Evolutionary conservation across 2,888 invertebrate species (phyloP).

Genomic region (Tachystola acroxantha): DNA sequence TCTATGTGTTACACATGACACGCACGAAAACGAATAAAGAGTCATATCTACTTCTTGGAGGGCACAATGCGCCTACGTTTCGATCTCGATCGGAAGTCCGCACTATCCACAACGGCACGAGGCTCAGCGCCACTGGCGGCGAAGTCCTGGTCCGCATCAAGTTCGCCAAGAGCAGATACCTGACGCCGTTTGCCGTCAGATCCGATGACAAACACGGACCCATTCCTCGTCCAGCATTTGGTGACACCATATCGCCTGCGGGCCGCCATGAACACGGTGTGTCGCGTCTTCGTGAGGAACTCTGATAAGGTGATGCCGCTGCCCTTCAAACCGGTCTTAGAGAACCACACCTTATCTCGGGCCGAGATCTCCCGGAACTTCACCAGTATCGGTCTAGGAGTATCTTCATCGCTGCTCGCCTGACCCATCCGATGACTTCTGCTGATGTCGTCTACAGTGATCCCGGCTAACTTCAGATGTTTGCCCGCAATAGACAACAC

Average conservation of each 20-base stretch:
- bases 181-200: too few species aligned
- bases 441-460: neutral
- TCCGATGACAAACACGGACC: too few species aligned
- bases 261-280: slow-evolving; percentile 5
- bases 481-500: neutral
- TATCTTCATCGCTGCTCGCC: neutral
- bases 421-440: slow-evolving; percentile 1
- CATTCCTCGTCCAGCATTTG: slow-evolving; percentile 10
- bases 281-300: slow-evolving; percentile 5
- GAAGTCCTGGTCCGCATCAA: too few species aligned
- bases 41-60: too few species aligned
- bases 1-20: too few species aligned
- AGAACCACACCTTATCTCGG: slow-evolving; percentile 6
- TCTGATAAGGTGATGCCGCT: slow-evolving; percentile 4
- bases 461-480: neutral
- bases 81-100: too few species aligned
- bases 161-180: too few species aligned
- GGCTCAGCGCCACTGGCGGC: too few species aligned
- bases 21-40: too few species aligned
- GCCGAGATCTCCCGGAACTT: slow-evolving; percentile 1
- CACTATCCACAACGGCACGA: too few species aligned
- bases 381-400: slow-evolving; percentile 2
- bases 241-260: slow-evolving; percentile 5
- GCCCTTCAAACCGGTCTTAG: slow-evolving; percentile 6
- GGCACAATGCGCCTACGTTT: too few species aligned